Evolutionary conservation across 2,113 vertebrate species (phyloP).

Genomic region (Corythornis madagascariensis): DNA sequence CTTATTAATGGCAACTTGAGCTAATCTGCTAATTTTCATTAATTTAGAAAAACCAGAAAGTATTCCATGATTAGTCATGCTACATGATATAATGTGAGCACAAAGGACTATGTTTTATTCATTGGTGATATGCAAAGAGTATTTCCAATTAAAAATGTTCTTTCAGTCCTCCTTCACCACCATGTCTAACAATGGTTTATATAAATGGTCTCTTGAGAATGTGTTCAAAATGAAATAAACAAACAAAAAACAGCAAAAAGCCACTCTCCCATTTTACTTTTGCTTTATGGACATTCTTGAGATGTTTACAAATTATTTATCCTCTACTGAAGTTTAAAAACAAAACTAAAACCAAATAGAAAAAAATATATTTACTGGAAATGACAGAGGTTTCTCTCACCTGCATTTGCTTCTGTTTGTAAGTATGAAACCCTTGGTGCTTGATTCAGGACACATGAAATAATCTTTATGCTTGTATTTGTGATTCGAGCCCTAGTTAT

Average conservation of each 20-base stretch:
- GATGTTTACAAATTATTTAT: background rate
- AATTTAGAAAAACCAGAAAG: background rate
- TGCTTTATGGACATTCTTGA: background rate
- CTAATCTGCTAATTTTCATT: background rate
- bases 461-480: background rate
- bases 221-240: fast-evolving
- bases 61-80: background rate
- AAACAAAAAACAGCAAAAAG: background rate
- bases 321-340: background rate
- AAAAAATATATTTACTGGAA: background rate
- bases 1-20: background rate
- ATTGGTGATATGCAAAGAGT: background rate
- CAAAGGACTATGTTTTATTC: conserved; percentile 24
- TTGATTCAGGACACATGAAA: background rate
- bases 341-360: background rate
- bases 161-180: background rate
- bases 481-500: background rate
- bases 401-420: background rate
- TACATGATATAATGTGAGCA: background rate
- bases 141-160: conserved; percentile 22
- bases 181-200: background rate
- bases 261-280: background rate
- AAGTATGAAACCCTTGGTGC: background rate
- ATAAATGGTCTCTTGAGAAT: background rate
- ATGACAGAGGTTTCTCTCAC: background rate